Percentiles rank a stretch among this genome's conserved stretches.
These are phyloP conservation scores for Zele albiditarsus DNA, from an alignment of 2,888 invertebrate genomes.

Conservation along the genomic window DNA sequence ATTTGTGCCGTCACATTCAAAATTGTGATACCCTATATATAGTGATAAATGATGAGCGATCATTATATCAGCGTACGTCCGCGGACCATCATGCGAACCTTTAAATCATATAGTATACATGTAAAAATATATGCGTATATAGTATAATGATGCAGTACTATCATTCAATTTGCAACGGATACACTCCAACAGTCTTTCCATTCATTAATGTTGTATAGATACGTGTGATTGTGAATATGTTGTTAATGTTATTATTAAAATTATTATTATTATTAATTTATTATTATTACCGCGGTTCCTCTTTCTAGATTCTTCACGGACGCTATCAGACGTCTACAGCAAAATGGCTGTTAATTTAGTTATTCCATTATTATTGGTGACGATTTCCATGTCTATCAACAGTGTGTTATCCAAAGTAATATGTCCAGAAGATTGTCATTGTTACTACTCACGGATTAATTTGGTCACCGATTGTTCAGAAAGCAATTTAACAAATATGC, in stretches of 20 bases:
- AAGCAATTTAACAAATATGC: conserved; percentile 81
- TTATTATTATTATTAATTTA: neutral
- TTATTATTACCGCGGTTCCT: neutral
- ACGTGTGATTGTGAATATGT: no score
- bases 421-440: conserved; percentile 84
- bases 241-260: no score
- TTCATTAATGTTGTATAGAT: no score
- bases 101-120: neutral
- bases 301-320: neutral
- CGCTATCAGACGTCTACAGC: neutral
- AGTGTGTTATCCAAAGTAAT: conserved; percentile 80
- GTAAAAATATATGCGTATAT: no score
- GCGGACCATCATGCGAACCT: neutral
- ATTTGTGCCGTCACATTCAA: no score
- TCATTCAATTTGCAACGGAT: no score
- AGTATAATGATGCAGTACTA: no score
- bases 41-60: neutral
- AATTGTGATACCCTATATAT: no score
- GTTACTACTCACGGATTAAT: conserved; percentile 84
- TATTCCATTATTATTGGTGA: conserved; percentile 46
- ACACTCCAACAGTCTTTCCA: no score
- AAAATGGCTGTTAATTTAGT: neutral
- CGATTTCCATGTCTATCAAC: conserved; percentile 71
- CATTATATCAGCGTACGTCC: neutral
- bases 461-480: conserved; percentile 86